Conservation (phyloP, 2,888 invertebrate genomes). For the Conops quadrifasciatus region DNA sequence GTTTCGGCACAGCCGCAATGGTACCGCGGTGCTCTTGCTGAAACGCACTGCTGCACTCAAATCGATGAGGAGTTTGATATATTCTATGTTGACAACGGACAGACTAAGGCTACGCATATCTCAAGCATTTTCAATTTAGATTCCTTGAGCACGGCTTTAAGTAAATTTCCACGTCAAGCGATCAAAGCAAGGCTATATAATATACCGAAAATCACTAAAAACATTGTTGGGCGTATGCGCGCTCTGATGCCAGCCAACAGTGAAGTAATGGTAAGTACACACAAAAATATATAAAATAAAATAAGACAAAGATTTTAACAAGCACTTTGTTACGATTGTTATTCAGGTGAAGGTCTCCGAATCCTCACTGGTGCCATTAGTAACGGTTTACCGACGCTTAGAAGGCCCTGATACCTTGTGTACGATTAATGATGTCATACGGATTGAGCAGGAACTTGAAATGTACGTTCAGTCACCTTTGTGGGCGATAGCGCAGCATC, state of each 20-base stretch:
- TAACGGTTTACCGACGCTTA: slow-evolving; percentile 76
- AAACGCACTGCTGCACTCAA: slow-evolving; percentile 56
- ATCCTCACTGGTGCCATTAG: slow-evolving; percentile 63
- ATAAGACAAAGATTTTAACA: neutral
- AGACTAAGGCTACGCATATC: slow-evolving; percentile 63
- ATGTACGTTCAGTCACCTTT: too few relatives aligned
- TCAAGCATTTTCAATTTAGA: slow-evolving; percentile 67
- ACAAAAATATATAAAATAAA: slow-evolving; percentile 4
- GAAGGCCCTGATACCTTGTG: slow-evolving; percentile 72
- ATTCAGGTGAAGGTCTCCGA: slow-evolving; percentile 62
- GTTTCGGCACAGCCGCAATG: slow-evolving; percentile 52
- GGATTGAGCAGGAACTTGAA: slow-evolving; percentile 70
- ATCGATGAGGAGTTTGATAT: slow-evolving; percentile 65
- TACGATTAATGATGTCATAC: slow-evolving; percentile 76
- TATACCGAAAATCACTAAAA: slow-evolving; percentile 67
- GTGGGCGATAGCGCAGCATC: too few relatives aligned
- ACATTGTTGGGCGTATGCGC: slow-evolving; percentile 69
- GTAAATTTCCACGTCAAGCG: slow-evolving; percentile 70
- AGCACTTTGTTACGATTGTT: too few relatives aligned
- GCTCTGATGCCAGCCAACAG: slow-evolving; percentile 69
- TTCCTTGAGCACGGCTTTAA: slow-evolving; percentile 68
- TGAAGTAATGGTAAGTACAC: slow-evolving; percentile 61
- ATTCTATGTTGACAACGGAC: slow-evolving; percentile 69
- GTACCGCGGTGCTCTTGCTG: slow-evolving; percentile 66
- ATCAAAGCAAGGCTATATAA: slow-evolving; percentile 69